phyloP scores from a whole-genome alignment of 2,888 invertebrate genomes.

The Ochropleura leucogaster region DNA sequence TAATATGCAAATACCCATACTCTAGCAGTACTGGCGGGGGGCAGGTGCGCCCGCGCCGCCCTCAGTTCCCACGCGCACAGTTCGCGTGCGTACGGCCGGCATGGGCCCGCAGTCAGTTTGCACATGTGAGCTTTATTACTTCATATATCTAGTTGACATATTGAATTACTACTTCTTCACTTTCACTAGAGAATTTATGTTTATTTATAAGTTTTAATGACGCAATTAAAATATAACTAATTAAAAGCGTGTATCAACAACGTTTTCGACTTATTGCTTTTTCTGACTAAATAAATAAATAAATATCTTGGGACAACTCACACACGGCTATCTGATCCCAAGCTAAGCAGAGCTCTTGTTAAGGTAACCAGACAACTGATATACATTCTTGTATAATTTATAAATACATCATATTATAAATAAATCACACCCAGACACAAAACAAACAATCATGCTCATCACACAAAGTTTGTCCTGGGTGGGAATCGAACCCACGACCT shows the following conservation, averaged over 20 bases:
- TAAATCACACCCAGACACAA: too few species aligned
- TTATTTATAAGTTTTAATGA: conserved; percentile 1
- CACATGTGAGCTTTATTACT: conserved; percentile 47
- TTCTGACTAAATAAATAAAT: too few species aligned
- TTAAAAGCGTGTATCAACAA: neutral
- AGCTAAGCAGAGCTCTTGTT: too few species aligned
- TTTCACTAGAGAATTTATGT: conserved; percentile 24
- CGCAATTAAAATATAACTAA: neutral
- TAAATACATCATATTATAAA: too few species aligned
- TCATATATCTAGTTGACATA: conserved; percentile 11
- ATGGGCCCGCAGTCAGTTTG: conserved; percentile 18
- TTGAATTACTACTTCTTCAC: conserved; percentile 22
- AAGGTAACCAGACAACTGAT: too few species aligned
- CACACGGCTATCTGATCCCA: too few species aligned
- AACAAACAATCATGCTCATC: too few species aligned
- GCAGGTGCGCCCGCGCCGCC: conserved; percentile 53
- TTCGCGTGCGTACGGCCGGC: conserved; percentile 16
- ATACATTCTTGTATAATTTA: too few species aligned
- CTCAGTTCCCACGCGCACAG: conserved; percentile 57
- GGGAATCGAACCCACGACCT: too few species aligned
- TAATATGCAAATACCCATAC: conserved; percentile 45
- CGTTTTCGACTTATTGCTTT: neutral
- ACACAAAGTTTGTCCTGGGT: too few species aligned
- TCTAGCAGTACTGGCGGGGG: neutral
- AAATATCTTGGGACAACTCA: too few species aligned